Evolutionary conservation across 2,113 vertebrate genomes (phyloP), one percentile per base, ranked within the genome.

Genomic region (Cromileptes altivelis): DNA sequence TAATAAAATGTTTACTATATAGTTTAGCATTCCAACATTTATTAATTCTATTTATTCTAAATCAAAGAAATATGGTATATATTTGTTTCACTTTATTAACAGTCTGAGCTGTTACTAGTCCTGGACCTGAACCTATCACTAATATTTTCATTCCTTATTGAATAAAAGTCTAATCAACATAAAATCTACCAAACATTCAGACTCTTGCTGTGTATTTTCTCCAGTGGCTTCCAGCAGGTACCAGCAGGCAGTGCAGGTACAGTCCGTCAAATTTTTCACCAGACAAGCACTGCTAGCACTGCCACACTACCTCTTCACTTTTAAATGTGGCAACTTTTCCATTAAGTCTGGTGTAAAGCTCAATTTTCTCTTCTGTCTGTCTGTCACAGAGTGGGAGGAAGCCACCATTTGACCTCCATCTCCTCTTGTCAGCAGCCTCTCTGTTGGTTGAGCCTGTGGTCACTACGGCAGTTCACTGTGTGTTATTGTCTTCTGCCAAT

Each of bases 301-400:
- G 42, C 40, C 13, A 62, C 14, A 17, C 6, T 1, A 37, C 56
- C 45, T 3, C 4, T 52, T 78, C 62, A 49, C 61, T 53, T 25
- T 68, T 23, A 76, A 68, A 72, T 8, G n/a, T 3, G 30, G 80
- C 72, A 63, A 18, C 58, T 37, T 53, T 65, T 75, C 45, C 75
- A 61, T 60, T 40, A 84, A 33, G 14, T 68, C 50, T 58, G 37
- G 7, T 8, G 27, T 58, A 19, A 65, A 81, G 27, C 57, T 68
- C 7, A 3, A 11, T 58, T 61, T 63, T 52, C 21, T 40, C 42
- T 50, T 76, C 61, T 62, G 40, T 42, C 25, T 19, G n/a, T 70
- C 58, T 30, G 61, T 68, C 78, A 25, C 15, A 0, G 9, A 68
- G 56, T 37, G 42, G 57, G 58, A 60, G 80, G 63, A 70, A 61